These are phyloP conservation scores for Arion vulgaris DNA, from an alignment of 1,140 invertebrate species.

Conservation along the genomic window DNA sequence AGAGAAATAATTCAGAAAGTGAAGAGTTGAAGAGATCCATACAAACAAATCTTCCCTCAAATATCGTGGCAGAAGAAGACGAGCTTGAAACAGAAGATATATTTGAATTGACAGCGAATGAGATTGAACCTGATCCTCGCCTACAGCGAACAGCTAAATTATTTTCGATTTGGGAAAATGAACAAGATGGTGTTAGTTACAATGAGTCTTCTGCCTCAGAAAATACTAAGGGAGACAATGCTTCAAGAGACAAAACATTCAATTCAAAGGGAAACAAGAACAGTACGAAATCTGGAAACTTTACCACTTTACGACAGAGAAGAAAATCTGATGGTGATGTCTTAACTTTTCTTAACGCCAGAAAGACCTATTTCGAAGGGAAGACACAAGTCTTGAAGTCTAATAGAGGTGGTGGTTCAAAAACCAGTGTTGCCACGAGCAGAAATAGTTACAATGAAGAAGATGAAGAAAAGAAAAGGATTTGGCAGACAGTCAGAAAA, in stretches of 20 bases:
- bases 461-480: background rate
- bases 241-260: background rate
- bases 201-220: background rate
- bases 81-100: background rate
- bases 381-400: background rate
- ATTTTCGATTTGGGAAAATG: background rate
- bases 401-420: background rate
- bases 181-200: background rate
- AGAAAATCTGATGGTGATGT: slow-evolving; percentile 29
- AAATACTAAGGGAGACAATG: background rate
- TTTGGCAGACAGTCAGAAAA: slow-evolving; percentile 24
- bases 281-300: background rate
- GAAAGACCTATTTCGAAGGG: background rate
- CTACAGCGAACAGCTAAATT: background rate
- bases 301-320: background rate
- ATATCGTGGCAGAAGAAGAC: slow-evolving; percentile 31
- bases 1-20: background rate
- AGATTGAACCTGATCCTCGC: background rate
- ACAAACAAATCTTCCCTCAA: slow-evolving; percentile 1
- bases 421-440: background rate
- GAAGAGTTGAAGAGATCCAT: background rate
- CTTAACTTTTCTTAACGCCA: background rate
- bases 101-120: too few relatives aligned
- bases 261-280: background rate
- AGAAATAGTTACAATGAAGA: background rate